phyloP scores from a whole-genome alignment of 2,797 vertebrate species.

The Odontamblyopus lacepedii region DNA sequence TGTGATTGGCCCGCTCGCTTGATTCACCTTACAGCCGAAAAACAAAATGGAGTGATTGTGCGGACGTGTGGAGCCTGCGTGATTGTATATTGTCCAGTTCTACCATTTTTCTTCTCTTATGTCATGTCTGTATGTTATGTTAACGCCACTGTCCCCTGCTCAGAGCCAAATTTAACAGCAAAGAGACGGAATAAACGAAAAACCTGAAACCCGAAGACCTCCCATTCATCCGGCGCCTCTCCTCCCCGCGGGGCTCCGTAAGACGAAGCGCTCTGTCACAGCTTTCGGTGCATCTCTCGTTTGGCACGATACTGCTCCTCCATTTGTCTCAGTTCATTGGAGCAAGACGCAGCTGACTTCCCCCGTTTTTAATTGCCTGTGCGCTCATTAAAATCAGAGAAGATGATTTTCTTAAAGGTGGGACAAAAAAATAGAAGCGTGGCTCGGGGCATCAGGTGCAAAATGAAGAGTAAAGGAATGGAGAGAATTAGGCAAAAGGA shows the following conservation, averaged over 20 bases:
- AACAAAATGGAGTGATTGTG: too few species aligned
- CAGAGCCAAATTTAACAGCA: too few species aligned
- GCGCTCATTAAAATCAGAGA: conserved; percentile 68
- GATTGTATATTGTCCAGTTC: too few species aligned
- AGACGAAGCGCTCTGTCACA: conserved; percentile 36
- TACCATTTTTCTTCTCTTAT: too few species aligned
- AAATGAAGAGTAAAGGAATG: conserved; percentile 26
- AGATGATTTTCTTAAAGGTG: conserved; percentile 48
- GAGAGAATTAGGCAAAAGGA: conserved; percentile 17
- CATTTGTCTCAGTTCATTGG: conserved; percentile 65
- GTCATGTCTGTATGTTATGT: too few species aligned
- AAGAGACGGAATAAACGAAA: too few species aligned
- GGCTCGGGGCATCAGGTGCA: conserved; percentile 16
- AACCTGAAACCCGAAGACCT: conserved; percentile 7
- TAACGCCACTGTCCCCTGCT: too few species aligned
- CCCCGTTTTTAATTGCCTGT: conserved; percentile 74
- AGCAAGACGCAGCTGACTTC: conserved; percentile 62
- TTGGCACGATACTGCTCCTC: conserved; percentile 46
- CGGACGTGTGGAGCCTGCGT: too few species aligned
- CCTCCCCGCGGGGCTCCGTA: conserved; percentile 25
- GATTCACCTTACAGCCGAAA: too few species aligned
- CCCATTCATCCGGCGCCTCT: conserved; percentile 11
- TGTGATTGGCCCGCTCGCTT: too few species aligned
- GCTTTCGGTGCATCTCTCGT: conserved; percentile 36
- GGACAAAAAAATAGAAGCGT: conserved; percentile 54